phyloP scores from a whole-genome alignment of 2,113 vertebrate genomes.

The Rhynchopsitta pachyrhyncha region DNA sequence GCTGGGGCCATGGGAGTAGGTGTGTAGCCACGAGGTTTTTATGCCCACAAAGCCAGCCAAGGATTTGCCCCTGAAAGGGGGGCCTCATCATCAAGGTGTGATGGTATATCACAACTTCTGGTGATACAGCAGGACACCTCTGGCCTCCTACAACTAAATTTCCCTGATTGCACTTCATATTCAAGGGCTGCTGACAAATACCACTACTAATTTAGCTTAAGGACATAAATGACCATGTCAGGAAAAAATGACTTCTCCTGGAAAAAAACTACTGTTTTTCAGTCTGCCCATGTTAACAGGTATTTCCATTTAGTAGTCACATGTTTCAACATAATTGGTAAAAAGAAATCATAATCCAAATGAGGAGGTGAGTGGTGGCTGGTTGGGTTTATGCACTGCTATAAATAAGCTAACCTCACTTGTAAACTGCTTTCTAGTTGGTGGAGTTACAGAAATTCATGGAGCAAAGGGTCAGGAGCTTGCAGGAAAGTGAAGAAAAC shows the following conservation, averaged over 20 bases:
- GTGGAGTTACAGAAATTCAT: neutral
- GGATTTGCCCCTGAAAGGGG: neutral
- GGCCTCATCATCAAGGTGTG: neutral
- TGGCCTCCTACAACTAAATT: neutral
- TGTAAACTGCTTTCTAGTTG: constrained; percentile 18
- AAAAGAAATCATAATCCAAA: neutral
- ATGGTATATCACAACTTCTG: neutral
- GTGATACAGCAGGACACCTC: neutral
- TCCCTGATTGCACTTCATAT: neutral
- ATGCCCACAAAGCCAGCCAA: neutral
- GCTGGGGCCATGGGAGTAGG: neutral
- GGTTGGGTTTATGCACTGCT: neutral
- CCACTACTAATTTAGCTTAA: neutral
- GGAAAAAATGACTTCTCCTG: neutral
- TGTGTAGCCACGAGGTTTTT: neutral
- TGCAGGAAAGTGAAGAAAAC: constrained; percentile 7
- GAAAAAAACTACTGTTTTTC: neutral
- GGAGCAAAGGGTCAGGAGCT: neutral
- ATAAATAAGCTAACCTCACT: neutral
- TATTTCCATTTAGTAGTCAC: neutral
- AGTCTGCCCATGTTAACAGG: neutral
- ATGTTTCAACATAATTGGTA: neutral
- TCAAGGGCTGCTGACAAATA: neutral
- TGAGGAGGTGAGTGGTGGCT: neutral
- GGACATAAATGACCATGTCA: neutral